A percentile compares a stretch with the other conserved stretches of the same genome.
phyloP scores from a whole-genome alignment of 2,113 vertebrate species.

The Macroglossus sobrinus region DNA sequence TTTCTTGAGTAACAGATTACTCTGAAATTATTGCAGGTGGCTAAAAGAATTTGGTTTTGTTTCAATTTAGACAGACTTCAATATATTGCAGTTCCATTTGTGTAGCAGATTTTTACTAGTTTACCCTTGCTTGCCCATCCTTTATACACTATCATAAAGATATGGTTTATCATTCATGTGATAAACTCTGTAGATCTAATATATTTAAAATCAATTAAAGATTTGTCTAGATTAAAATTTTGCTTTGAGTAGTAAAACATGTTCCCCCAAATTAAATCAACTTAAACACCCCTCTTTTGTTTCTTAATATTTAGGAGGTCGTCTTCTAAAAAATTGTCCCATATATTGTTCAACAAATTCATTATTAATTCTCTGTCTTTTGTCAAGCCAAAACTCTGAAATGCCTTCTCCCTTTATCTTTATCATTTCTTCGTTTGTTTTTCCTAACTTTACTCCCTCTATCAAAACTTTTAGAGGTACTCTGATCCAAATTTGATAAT shows the following conservation, averaged over 20 bases:
- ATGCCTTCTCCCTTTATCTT: background rate
- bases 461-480: background rate
- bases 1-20: conserved; percentile 55
- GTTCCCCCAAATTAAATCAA: conserved; percentile 8
- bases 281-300: background rate
- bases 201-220: background rate
- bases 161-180: background rate
- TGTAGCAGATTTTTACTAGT: background rate
- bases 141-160: background rate
- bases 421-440: conserved; percentile 30
- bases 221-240: background rate
- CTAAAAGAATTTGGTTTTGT: conserved; percentile 58
- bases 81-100: background rate
- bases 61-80: conserved; percentile 39
- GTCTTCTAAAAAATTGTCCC: background rate
- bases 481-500: background rate
- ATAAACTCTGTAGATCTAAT: background rate
- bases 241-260: background rate
- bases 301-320: background rate
- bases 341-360: background rate
- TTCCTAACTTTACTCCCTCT: background rate
- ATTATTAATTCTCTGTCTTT: conserved; percentile 8
- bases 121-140: conserved; percentile 35
- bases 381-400: background rate
- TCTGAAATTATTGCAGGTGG: conserved; percentile 62